A percentile compares a stretch with the other conserved stretches of the same genome.
phyloP scores from a whole-genome alignment of 1,140 invertebrate species.

The Diabrotica virgifera region DNA sequence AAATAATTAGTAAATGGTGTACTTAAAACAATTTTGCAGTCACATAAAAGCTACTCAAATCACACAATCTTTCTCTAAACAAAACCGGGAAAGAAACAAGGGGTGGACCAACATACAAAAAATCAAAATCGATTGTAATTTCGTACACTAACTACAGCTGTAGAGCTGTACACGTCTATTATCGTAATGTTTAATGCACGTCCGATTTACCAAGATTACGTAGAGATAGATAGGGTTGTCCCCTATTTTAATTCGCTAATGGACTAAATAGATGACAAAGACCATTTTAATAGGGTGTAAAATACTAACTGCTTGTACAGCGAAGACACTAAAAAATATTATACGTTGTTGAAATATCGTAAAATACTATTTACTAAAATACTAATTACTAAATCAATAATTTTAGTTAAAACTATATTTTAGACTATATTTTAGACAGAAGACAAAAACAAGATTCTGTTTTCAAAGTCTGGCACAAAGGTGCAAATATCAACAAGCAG shows the following conservation, averaged over 20 bases:
- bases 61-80: conserved; percentile 9
- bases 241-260: conserved; percentile 41
- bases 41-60: conserved; percentile 13
- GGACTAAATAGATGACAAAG: conserved; percentile 34
- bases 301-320: conserved; percentile 19
- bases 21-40: not conserved
- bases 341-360: too few species aligned
- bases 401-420: too few species aligned
- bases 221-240: conserved; percentile 41
- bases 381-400: too few species aligned
- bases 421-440: too few species aligned
- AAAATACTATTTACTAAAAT: too few species aligned
- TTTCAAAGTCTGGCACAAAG: too few species aligned
- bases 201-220: conserved; percentile 41
- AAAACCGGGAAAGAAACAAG: conserved; percentile 8
- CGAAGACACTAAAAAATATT: too few species aligned
- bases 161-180: conserved; percentile 36
- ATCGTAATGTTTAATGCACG: conserved; percentile 41
- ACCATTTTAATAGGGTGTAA: conserved; percentile 36
- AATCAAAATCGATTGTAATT: conserved; percentile 17
- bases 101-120: conserved; percentile 12
- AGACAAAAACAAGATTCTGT: too few species aligned
- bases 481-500: too few species aligned
- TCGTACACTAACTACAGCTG: conserved; percentile 27
- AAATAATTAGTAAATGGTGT: not conserved